Conservation (phyloP, 2,113 vertebrate genomes). For the Anarhynchus alexandrinus region DNA sequence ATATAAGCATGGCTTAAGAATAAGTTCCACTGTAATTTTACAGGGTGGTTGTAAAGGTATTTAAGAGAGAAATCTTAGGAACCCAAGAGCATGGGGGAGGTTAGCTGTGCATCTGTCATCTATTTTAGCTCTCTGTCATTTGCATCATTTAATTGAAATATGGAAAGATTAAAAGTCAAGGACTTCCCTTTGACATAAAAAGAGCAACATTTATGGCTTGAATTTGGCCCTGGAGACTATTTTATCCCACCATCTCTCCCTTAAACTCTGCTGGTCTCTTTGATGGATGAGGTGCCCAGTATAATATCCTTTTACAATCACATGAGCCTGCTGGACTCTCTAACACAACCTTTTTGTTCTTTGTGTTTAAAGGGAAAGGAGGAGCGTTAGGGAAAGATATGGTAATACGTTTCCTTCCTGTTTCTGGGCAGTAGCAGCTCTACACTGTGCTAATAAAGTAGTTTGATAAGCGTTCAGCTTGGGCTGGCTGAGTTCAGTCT, state of each 20-base stretch:
- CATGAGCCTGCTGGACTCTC: neutral
- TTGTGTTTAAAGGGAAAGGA: neutral
- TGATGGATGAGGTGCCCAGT: conserved; percentile 24
- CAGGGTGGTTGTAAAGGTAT: neutral
- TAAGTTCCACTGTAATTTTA: neutral
- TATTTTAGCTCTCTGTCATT: conserved; percentile 14
- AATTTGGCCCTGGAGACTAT: conserved; percentile 30
- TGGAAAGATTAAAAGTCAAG: conserved; percentile 32
- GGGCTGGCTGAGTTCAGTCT: neutral
- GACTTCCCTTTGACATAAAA: conserved; percentile 8
- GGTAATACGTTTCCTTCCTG: neutral
- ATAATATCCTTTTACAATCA: neutral
- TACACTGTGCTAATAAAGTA: neutral
- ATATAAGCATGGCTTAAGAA: neutral
- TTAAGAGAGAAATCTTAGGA: neutral
- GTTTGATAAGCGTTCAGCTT: neutral
- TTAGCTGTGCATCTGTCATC: neutral
- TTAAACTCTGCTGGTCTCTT: neutral
- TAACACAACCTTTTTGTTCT: neutral
- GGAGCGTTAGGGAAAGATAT: neutral
- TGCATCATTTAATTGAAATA: conserved; percentile 30
- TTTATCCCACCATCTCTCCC: conserved; percentile 25
- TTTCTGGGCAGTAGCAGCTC: neutral
- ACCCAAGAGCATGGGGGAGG: neutral
- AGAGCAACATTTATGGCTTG: neutral